Conservation (phyloP, 2,113 vertebrate genomes). For the Microtus montanus region DNA sequence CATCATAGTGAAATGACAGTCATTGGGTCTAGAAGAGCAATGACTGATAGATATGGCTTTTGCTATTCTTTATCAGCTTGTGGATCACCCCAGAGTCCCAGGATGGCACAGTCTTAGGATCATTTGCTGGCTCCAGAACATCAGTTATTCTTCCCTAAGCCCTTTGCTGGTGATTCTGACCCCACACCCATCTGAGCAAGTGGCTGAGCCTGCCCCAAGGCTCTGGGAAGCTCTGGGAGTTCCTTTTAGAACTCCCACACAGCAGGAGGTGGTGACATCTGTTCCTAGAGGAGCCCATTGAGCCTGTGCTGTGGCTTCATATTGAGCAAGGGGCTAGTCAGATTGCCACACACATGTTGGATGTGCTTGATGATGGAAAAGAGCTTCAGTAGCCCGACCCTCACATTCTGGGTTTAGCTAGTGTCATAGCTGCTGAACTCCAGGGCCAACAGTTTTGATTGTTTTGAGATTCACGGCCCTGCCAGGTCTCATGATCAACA, state of each 20-base stretch:
- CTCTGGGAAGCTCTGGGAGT: background rate
- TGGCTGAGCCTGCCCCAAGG: background rate
- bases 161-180: background rate
- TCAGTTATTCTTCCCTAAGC: background rate
- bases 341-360: background rate
- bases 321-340: background rate
- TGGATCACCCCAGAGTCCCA: background rate
- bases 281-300: background rate
- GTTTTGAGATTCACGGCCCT: background rate
- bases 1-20: constrained; percentile 20
- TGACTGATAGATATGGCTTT: background rate
- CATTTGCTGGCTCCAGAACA: background rate
- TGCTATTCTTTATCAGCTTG: constrained; percentile 8
- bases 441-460: background rate
- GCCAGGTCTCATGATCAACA: background rate
- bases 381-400: background rate
- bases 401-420: background rate
- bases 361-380: background rate
- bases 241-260: background rate
- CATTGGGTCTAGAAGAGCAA: constrained; percentile 7
- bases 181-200: background rate
- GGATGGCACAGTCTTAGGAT: background rate
- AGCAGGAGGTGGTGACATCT: background rate
- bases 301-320: background rate
- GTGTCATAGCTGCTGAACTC: background rate